Percentiles rank a stretch among this genome's conserved stretches.
Evolutionary conservation across 2,888 invertebrate species (phyloP).

Genomic region (Cepaea hortensis): DNA sequence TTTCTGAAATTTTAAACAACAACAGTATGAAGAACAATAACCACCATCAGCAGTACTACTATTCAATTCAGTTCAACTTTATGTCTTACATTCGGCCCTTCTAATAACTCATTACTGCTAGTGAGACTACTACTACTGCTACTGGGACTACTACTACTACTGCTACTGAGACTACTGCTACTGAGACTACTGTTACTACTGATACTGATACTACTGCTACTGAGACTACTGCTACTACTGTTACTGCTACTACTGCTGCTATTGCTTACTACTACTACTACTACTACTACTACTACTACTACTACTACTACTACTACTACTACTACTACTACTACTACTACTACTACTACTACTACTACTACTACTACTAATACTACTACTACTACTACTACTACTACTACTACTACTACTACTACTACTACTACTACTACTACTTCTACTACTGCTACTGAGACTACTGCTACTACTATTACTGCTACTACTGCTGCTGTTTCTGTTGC

Average conservation of each 20-base stretch:
- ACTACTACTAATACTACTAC: too few relatives aligned
- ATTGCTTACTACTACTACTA: neutral
- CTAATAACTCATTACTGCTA: too few relatives aligned
- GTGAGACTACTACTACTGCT: neutral
- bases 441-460: neutral
- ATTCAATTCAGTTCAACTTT: too few relatives aligned
- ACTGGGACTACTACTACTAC: neutral
- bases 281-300: slow-evolving; percentile 7
- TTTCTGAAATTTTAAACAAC: too few relatives aligned
- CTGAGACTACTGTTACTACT: neutral
- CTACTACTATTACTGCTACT: neutral
- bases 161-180: neutral
- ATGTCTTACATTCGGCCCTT: too few relatives aligned
- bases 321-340: neutral
- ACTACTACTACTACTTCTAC: neutral
- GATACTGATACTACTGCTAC: neutral
- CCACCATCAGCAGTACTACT: too few relatives aligned
- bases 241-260: neutral
- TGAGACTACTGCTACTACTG: neutral
- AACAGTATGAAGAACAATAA: too few relatives aligned
- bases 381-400: neutral
- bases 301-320: slow-evolving; percentile 1
- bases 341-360: neutral
- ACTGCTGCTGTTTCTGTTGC: neutral
- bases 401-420: neutral